Base-by-base conservation (phyloP, 2,797 vertebrate species). In the Novumbra hubbsi region DNA sequence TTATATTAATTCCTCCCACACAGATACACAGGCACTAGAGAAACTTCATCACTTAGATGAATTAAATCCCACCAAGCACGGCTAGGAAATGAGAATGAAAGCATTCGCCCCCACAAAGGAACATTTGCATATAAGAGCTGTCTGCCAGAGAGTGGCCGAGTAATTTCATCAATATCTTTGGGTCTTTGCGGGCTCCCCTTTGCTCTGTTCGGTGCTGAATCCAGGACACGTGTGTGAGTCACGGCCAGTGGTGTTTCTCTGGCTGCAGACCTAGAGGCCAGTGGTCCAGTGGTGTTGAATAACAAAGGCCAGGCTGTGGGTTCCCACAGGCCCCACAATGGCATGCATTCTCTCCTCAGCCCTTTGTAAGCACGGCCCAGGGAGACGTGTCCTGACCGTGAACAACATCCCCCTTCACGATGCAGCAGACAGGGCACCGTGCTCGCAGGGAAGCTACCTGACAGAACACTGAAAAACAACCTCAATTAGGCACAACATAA, bases 231-330 rank as follows among this genome's bases (percentile, higher is more conserved):
- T 64, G 60, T 30, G 62, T 64, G 62, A 64, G 28, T 17, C 62
- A 64, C 7, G 15, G 63, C 60, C 24, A 63, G 27, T 69, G 41
- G 34, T 50, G 57, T 15, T 57, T 63, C 63, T 68, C 21, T 57
- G 64, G 49, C 60, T 66, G 45, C 24, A 62, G 55, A 41, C 74
- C 75, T 55, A 57, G 21, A 64, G 76, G 71, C 65, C 28, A 62
- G 68, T 74, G 76, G 71, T 21, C 71, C 71, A 77, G 28, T 52
- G 67, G 24, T 27, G 52, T n/a, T 55, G 55, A 65, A 73, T 73
- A 27, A 49, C 71, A 52, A 34, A 28, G 68, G 65, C 55, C 70
- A 27, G 30, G 52, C 50, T 68, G 41, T 34, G 57, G n/a, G n/a
- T 52, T 45, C 66, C 66, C 24, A 73, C 9, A 63, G 67, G 41